phyloP scores from a whole-genome alignment of 2,888 invertebrate species.

The Melanchra persicariae region DNA sequence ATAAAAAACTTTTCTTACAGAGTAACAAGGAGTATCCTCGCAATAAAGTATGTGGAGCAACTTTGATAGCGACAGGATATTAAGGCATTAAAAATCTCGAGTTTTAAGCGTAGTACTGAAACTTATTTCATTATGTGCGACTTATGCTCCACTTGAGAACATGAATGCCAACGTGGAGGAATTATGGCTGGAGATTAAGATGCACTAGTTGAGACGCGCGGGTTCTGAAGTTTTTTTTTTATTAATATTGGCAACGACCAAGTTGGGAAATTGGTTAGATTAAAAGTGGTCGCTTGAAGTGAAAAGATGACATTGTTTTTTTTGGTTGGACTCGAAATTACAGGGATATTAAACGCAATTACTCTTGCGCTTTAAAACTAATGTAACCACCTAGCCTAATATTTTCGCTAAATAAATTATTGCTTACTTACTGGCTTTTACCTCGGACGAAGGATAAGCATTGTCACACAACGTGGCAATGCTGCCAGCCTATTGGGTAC shows the following conservation, averaged over 20 bases:
- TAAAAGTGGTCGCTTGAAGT: no score
- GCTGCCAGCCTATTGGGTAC: no score
- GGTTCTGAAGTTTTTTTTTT: slow-evolving; percentile 1
- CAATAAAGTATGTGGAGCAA: slow-evolving; percentile 54
- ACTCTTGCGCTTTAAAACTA: no score
- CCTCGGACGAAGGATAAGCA: no score
- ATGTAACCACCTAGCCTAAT: no score
- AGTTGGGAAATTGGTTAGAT: background rate
- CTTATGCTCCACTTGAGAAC: slow-evolving; percentile 66
- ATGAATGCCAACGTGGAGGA: slow-evolving; percentile 64
- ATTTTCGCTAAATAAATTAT: no score
- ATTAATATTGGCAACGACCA: background rate
- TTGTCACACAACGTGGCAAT: no score
- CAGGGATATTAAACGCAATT: no score
- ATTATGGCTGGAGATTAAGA: slow-evolving; percentile 57
- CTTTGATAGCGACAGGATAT: slow-evolving; percentile 64
- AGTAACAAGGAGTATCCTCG: slow-evolving; percentile 41
- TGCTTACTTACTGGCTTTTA: no score
- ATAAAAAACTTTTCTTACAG: slow-evolving; percentile 43
- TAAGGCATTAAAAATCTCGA: slow-evolving; percentile 66
- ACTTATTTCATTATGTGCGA: slow-evolving; percentile 72
- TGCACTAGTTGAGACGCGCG: slow-evolving; percentile 31
- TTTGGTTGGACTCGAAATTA: no score
- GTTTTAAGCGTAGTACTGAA: slow-evolving; percentile 60
- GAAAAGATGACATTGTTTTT: no score